Conservation (phyloP, 2,888 invertebrate genomes). For the Drosophila nigricruria region DNA sequence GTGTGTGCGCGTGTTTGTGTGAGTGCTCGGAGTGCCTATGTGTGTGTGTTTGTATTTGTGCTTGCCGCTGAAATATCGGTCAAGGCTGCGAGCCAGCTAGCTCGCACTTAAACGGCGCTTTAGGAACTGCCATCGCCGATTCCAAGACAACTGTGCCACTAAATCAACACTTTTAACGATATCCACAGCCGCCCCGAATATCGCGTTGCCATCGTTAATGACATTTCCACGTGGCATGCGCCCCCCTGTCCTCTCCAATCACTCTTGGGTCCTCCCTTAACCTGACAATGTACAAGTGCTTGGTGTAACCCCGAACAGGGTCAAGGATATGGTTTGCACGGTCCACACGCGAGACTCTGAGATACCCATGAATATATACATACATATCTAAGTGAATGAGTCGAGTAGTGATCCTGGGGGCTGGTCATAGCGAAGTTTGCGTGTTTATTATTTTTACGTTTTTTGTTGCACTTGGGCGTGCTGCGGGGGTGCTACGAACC, state of each 20-base stretch:
- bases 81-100: conserved; percentile 61
- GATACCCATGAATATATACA: conserved; percentile 8
- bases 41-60: conserved; percentile 44
- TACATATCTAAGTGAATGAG: conserved; percentile 5
- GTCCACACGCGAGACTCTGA: conserved; percentile 34
- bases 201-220: conserved; percentile 54
- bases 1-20: conserved; percentile 10
- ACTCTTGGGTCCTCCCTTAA: conserved; percentile 2
- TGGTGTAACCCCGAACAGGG: conserved; percentile 52
- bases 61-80: conserved; percentile 69
- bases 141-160: conserved; percentile 57
- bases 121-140: conserved; percentile 36
- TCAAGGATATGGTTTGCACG: conserved; percentile 63
- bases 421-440: conserved; percentile 30
- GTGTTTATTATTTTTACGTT: conserved; percentile 40
- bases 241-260: neutral
- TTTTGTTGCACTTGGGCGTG: conserved; percentile 46
- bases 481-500: conserved; percentile 43
- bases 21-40: conserved; percentile 2
- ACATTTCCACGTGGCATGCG: conserved; percentile 49
- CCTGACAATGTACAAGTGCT: conserved; percentile 53
- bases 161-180: conserved; percentile 57
- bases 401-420: conserved; percentile 30
- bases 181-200: conserved; percentile 3
- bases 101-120: conserved; percentile 54